Evolutionary conservation across 2,797 vertebrate species (phyloP).

Genomic region (Betta splendens): DNA sequence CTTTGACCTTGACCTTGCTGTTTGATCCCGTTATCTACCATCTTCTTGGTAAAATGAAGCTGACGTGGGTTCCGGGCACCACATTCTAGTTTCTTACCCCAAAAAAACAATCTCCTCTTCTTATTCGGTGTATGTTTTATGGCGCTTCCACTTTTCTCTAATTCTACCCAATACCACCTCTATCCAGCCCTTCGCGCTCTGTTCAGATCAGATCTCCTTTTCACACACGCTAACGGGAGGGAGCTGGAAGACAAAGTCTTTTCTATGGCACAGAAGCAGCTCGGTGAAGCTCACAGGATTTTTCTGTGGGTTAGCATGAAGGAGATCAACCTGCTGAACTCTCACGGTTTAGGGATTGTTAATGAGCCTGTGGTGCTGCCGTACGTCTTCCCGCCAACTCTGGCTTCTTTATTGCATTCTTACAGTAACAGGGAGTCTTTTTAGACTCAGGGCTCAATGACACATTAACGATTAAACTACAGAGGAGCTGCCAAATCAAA

Average conservation of each 20-base stretch:
- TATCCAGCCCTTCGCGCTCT: slow-evolving; percentile 3
- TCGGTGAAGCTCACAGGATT: slow-evolving; percentile 23
- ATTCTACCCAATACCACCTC: slow-evolving; percentile 18
- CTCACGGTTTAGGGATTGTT: slow-evolving; percentile 38
- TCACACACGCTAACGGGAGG: slow-evolving; percentile 57
- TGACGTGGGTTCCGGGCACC: slow-evolving; percentile 59
- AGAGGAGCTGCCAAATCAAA: slow-evolving; percentile 51
- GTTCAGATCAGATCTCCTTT: slow-evolving; percentile 33
- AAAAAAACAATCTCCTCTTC: slow-evolving; percentile 54
- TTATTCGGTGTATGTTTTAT: slow-evolving; percentile 24
- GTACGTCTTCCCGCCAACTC: slow-evolving; percentile 36
- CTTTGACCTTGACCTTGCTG: slow-evolving; percentile 22
- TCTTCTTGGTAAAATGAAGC: slow-evolving; percentile 69
- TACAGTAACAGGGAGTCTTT: slow-evolving; percentile 19
- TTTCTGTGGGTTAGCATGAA: slow-evolving; percentile 48
- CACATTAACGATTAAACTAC: slow-evolving; percentile 25
- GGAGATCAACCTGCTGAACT: slow-evolving; percentile 29
- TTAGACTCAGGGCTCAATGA: slow-evolving; percentile 17
- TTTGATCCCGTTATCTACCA: slow-evolving; percentile 48
- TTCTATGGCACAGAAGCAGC: slow-evolving; percentile 47
- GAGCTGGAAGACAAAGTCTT: slow-evolving; percentile 49
- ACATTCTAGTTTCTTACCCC: slow-evolving; percentile 51
- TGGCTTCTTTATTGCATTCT: slow-evolving; percentile 40
- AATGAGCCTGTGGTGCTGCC: slow-evolving; percentile 18
- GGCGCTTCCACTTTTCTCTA: slow-evolving; percentile 12